Base-by-base conservation (phyloP, 2,888 invertebrate species). In the Agrochola litura region DNA sequence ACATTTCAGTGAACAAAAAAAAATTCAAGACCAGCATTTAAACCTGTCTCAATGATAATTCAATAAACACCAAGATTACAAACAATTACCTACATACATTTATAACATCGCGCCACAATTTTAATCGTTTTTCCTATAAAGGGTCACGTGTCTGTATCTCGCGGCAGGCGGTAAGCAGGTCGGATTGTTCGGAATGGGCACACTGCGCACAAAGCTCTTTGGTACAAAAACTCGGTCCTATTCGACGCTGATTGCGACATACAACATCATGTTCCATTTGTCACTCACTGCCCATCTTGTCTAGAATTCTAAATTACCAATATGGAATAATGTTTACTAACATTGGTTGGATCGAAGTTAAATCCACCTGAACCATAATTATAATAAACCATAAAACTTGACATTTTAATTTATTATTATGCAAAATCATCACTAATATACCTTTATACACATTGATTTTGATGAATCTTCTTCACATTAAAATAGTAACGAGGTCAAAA, bases 141-240 rank as follows among this genome's bases (percentile, higher is more conserved):
- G 41, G 58, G 72, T 65, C 22, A 37, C 12, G 16, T 77, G 77
- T n/a, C n/a, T 25, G 25, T 52, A 71, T 1, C 49, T 19, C 46
- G 37, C 52, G 37, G 41, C 22, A 30, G 30, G 41, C 41, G 19
- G 74, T 46, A 4, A 30, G 9, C 16, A 8, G n/a, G 8, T 19
- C 14, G 19, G 58, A 6, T 52, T n/a, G 60, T 12, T n/a, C 43
- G 74, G 66, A 83, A 85, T 79, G 75, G 63, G 67, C 70, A 70
- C 79, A 72, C 54, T 63, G 49, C 68, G 69, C 80, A 85, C 76
- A 77, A 73, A 77, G 76, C 76, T 41, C 8, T n/a, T 25, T 54
- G 30, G 41, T 10, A 65, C 66, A 75, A 84, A 77, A 81, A 81
- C 73, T 60, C 1, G 58, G 30, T 10, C 41, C 37, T 60, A 69